phyloP scores from a whole-genome alignment of 2,888 invertebrate species.

The Elysia crispata region DNA sequence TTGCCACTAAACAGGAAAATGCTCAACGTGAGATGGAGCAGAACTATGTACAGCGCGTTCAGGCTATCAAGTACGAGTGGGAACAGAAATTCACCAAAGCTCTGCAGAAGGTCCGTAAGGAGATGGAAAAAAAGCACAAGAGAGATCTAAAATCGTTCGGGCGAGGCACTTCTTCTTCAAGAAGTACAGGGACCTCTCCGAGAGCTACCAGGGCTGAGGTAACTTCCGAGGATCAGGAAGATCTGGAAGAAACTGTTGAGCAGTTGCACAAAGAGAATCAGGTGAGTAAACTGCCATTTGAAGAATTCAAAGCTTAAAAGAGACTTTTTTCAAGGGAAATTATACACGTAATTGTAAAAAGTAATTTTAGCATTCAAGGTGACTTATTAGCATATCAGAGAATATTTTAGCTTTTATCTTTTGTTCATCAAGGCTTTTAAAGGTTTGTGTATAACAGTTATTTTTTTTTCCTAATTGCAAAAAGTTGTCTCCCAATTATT shows the following conservation, averaged over 20 bases:
- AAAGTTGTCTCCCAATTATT: too few species aligned
- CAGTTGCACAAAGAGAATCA: conserved; percentile 63
- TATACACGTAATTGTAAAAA: not conserved
- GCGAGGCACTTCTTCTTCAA: not conserved
- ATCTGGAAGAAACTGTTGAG: conserved; percentile 49
- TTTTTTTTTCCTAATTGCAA: too few species aligned
- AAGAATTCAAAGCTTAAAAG: not conserved
- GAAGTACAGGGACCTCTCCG: conserved; percentile 18
- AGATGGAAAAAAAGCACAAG: conserved; percentile 54
- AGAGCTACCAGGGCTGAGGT: conserved; percentile 1
- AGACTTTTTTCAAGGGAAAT: not conserved
- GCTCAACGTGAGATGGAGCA: conserved; percentile 60
- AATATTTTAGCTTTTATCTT: not conserved
- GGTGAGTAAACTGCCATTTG: conserved; percentile 52
- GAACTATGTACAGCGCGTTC: conserved; percentile 59
- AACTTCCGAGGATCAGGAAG: not conserved
- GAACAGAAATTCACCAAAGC: conserved; percentile 69
- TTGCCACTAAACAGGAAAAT: conserved; percentile 58
- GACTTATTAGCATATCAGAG: too few species aligned
- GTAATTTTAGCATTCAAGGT: too few species aligned
- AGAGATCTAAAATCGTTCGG: conserved; percentile 49
- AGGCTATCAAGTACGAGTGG: conserved; percentile 62
- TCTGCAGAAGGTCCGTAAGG: conserved; percentile 63
- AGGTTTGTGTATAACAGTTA: too few species aligned
- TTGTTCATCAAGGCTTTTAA: not conserved